A percentile compares a stretch with the other conserved stretches of the same genome.
Conservation (phyloP, 2,888 invertebrate genomes). For the Holacanthella duospinosa region DNA sequence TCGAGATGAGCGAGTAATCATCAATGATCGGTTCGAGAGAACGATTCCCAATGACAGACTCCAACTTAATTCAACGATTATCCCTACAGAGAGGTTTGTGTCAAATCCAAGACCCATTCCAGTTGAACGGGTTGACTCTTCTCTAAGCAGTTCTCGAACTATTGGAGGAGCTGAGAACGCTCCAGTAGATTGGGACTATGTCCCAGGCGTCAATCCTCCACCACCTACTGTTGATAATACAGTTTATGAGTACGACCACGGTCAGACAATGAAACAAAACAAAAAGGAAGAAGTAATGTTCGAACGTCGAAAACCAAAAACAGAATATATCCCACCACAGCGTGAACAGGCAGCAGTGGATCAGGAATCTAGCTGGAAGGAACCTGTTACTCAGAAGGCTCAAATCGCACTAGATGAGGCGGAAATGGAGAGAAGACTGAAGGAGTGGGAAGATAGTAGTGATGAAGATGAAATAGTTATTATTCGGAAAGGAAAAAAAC, state of each 20-base stretch:
- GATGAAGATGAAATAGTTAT: neutral
- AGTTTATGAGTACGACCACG: neutral
- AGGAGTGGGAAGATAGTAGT: neutral
- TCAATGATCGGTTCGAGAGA: neutral
- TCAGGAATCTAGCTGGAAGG: neutral
- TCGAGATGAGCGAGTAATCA: neutral
- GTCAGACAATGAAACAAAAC: neutral
- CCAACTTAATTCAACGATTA: neutral
- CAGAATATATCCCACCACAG: too few species aligned
- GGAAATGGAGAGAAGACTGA: neutral
- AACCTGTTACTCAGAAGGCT: neutral
- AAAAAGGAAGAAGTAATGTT: neutral
- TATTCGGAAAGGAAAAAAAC: neutral
- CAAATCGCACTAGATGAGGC: neutral
- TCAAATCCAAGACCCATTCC: neutral
- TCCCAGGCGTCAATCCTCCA: too few species aligned
- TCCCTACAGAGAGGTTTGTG: neutral
- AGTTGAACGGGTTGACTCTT: neutral
- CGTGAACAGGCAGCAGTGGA: neutral
- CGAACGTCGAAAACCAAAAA: neutral
- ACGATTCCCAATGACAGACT: neutral
- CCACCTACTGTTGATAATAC: neutral
- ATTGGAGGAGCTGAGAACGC: too few species aligned
- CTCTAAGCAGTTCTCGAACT: neutral
- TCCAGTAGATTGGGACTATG: too few species aligned